Evolutionary conservation across 2,113 vertebrate species (phyloP).

Genomic region (Nipponia nippon): DNA sequence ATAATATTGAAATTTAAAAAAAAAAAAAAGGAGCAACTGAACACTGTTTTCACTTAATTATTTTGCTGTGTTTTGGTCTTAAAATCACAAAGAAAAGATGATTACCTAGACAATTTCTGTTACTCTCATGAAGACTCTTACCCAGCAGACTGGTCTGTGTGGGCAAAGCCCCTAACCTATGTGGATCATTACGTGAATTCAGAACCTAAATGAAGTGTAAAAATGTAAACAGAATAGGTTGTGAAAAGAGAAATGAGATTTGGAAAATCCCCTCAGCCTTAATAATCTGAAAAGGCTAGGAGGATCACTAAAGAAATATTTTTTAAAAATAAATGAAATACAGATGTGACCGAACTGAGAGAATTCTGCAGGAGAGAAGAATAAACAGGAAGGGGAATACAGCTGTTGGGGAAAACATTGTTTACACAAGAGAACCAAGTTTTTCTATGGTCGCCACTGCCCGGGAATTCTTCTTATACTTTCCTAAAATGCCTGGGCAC

Average conservation of each 20-base stretch:
- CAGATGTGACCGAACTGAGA: constrained; percentile 39
- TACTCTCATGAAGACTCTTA: background rate
- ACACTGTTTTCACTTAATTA: background rate
- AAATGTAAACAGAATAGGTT: constrained; percentile 24
- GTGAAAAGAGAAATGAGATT: constrained; percentile 28
- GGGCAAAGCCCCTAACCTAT: background rate
- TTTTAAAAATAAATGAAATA: constrained; percentile 43
- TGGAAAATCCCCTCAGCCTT: constrained; percentile 35
- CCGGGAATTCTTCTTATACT: constrained; percentile 40
- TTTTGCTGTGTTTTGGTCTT: background rate
- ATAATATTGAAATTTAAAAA: background rate
- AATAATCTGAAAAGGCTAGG: constrained; percentile 11
- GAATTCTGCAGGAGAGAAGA: constrained; percentile 41
- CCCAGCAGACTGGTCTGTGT: background rate
- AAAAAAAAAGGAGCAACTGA: background rate
- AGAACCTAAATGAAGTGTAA: constrained; percentile 43
- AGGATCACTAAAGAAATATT: constrained; percentile 32
- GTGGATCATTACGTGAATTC: background rate
- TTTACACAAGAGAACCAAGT: constrained; percentile 56
- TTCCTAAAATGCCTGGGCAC: constrained; percentile 40
- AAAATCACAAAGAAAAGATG: background rate
- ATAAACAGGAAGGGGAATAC: constrained; percentile 64
- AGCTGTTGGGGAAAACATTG: constrained; percentile 61
- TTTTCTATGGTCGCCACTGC: constrained; percentile 21
- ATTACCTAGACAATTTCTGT: background rate